Evolutionary conservation across 2,797 vertebrate species (phyloP), one percentile per base, ranked within the genome.

Genomic region (Intellagama lesueurii): DNA sequence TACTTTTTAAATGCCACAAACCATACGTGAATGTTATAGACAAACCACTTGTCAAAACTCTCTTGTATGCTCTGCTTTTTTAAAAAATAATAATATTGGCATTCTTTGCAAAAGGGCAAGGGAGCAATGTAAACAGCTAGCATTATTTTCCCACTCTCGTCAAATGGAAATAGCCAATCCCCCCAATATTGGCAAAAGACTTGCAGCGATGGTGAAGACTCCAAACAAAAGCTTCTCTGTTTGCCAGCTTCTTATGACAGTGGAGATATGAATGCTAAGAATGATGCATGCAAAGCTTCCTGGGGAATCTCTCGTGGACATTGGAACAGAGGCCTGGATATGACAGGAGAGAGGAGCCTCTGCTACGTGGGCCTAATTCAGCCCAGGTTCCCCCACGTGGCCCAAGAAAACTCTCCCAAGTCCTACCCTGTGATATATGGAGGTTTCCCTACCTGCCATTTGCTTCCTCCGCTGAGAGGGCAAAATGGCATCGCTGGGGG

Each of bases 1-100:
- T 95, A 92, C 92, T 90, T 82, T 86, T 88, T 90, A 94, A 96
- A 95, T 96, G 95, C 94, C 95, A 95, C 93, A 95, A 95, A 95
- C 92, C 95, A 96, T 96, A 96, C 96, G 93, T 94, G 95, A 0
- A 52, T 94, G 95, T 95, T 95, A 96, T 94, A 96, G 95, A 94
- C 95, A 95, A 96, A 96, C 95, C 92, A 95, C 94, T 96, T 96
- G 96, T 96, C 96, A 96, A 94, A 95, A 93, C 94, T 93, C 91
- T 56, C 35, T 40, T 56, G 24, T 81, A 69, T 32, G 52, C 52
- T 30, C 26, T 2, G 92, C 90, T 90, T 92, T 91, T 77, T 47
- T 47, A 77, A 77, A 77, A 77, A 77, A 90, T 40, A 40, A 40
- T 40, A 96, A 92, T 96, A 96, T 95, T 95, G 94, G 92, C 89